Evolutionary conservation across 1,140 invertebrate species (phyloP).

Genomic region (Diuraphis noxia): DNA sequence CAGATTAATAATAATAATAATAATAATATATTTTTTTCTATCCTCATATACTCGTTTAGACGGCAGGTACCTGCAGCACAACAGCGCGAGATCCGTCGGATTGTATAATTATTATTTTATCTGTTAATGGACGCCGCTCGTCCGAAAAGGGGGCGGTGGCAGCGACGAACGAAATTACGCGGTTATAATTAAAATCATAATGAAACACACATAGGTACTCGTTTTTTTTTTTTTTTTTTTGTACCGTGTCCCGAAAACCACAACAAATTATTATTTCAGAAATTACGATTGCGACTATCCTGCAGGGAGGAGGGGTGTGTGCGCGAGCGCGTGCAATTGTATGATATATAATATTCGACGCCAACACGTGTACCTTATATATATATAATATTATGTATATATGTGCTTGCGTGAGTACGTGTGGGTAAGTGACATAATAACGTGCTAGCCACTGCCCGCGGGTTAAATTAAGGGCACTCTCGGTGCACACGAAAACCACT

Average conservation of each 20-base stretch:
- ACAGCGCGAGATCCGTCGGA: conserved; percentile 24
- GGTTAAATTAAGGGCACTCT: conserved; percentile 41
- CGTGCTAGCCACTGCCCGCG: neutral
- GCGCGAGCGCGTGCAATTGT: neutral
- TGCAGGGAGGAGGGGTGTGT: neutral
- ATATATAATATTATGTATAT: conserved; percentile 1
- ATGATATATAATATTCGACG: neutral
- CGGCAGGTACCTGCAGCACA: neutral
- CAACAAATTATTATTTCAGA: conserved; percentile 32
- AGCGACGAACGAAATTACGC: conserved; percentile 21
- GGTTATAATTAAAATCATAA: conserved; percentile 35
- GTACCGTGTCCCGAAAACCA: neutral
- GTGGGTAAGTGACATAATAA: conserved; percentile 42
- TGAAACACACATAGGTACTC: conserved; percentile 15
- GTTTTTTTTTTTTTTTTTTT: neutral
- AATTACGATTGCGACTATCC: neutral
- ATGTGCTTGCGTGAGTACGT: neutral
- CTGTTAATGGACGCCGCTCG: neutral
- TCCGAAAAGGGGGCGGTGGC: neutral
- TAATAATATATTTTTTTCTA: neutral
- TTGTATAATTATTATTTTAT: conserved; percentile 31
- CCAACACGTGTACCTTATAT: neutral
- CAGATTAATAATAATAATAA: conserved; percentile 31
- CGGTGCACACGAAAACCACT: neutral
- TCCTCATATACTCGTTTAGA: neutral